A percentile compares a stretch with the other conserved stretches of the same genome.
Evolutionary conservation across 2,888 invertebrate species (phyloP).

Genomic region (Conops quadrifasciatus): DNA sequence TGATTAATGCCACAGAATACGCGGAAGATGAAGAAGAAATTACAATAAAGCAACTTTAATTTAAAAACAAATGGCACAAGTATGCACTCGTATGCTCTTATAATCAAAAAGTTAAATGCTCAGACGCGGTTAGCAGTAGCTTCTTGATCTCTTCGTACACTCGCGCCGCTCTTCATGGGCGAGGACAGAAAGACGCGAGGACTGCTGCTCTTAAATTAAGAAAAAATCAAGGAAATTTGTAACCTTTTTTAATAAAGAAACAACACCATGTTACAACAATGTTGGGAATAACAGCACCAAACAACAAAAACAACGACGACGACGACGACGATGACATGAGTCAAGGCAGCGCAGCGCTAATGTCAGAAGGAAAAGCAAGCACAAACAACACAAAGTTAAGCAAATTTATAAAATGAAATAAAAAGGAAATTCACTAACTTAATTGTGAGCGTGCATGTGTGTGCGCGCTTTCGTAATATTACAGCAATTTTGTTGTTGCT

Average conservation of each 20-base stretch:
- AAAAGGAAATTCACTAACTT: constrained; percentile 39
- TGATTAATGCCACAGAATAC: too few species aligned
- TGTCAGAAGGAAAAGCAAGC: constrained; percentile 37
- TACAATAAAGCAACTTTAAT: too few species aligned
- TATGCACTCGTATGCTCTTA: too few species aligned
- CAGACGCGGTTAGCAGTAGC: too few species aligned
- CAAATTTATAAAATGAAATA: constrained; percentile 38
- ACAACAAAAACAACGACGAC: neutral
- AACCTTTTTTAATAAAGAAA: constrained; percentile 19
- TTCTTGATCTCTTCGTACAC: too few species aligned
- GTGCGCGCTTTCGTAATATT: constrained; percentile 19
- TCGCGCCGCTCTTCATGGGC: too few species aligned
- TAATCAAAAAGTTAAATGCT: too few species aligned
- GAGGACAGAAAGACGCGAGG: too few species aligned
- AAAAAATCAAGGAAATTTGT: constrained; percentile 25
- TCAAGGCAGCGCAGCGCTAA: constrained; percentile 16
- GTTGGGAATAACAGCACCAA: constrained; percentile 8
- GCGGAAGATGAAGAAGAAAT: too few species aligned
- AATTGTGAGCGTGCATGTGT: constrained; percentile 31
- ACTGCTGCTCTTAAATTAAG: constrained; percentile 20
- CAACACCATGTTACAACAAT: constrained; percentile 7
- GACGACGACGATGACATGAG: neutral
- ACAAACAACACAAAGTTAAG: constrained; percentile 31
- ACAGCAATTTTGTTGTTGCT: constrained; percentile 21
- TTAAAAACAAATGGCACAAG: too few species aligned